These are phyloP conservation scores for Naso thynnoides DNA, from an alignment of 2,797 vertebrate genomes.

Conservation along the genomic window DNA sequence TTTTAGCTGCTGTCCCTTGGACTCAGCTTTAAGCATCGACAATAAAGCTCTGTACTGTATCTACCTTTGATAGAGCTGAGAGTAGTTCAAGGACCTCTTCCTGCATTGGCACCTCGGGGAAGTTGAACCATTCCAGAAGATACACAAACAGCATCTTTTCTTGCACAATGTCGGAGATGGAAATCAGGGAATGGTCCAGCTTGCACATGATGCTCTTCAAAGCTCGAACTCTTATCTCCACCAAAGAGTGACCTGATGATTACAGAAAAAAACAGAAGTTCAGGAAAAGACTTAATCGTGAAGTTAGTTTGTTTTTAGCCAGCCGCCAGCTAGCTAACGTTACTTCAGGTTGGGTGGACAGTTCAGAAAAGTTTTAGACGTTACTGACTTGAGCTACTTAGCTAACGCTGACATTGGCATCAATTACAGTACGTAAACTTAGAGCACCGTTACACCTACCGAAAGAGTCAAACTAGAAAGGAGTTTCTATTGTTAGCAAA, in stretches of 20 bases:
- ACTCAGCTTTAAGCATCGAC: background rate
- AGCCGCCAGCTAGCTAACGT: background rate
- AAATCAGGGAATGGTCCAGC: constrained; percentile 89
- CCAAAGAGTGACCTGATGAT: constrained; percentile 89
- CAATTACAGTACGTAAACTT: background rate
- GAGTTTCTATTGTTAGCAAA: constrained; percentile 25
- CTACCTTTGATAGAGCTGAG: constrained; percentile 89
- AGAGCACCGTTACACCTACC: too few species aligned
- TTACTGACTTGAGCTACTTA: background rate
- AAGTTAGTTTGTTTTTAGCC: constrained; percentile 15
- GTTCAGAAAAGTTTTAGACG: background rate
- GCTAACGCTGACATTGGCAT: background rate
- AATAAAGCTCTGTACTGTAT: background rate
- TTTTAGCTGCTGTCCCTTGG: background rate
- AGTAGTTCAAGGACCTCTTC: constrained; percentile 90
- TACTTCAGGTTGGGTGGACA: background rate
- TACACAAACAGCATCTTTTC: constrained; percentile 88
- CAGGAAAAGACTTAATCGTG: background rate
- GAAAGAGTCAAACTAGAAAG: background rate
- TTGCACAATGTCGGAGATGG: constrained; percentile 88
- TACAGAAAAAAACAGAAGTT: constrained; percentile 5
- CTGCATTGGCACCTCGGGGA: constrained; percentile 90
- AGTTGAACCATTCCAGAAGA: constrained; percentile 97
- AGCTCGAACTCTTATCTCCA: constrained; percentile 94
- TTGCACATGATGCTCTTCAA: constrained; percentile 90